phyloP scores from a whole-genome alignment of 2,797 vertebrate genomes.

The Enteromius afrohamiltoni region DNA sequence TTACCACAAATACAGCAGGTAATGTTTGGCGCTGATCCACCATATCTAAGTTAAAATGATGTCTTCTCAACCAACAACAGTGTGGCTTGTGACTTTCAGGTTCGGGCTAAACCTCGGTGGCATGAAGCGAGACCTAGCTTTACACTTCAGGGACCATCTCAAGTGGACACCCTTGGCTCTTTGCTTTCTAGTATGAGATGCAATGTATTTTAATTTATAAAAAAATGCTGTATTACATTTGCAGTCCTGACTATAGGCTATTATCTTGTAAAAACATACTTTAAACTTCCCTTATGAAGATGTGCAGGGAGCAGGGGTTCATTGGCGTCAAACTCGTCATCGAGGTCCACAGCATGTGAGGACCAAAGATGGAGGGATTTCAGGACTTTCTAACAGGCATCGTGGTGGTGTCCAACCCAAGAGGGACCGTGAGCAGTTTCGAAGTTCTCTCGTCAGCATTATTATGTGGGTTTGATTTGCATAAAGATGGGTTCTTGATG shows the following conservation, averaged over 20 bases:
- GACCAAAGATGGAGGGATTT: slow-evolving; percentile 46
- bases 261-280: background rate
- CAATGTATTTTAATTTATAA: background rate
- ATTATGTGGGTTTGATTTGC: slow-evolving; percentile 73
- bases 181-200: slow-evolving; percentile 37
- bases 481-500: background rate
- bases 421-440: slow-evolving; percentile 72
- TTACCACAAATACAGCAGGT: slow-evolving; percentile 55
- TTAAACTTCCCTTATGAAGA: slow-evolving; percentile 35
- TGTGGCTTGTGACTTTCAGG: slow-evolving; percentile 61
- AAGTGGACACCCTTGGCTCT: slow-evolving; percentile 50
- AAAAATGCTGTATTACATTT: background rate
- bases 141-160: slow-evolving; percentile 59
- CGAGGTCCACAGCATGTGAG: slow-evolving; percentile 3
- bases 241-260: background rate
- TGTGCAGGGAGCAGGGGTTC: slow-evolving; percentile 31
- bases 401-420: slow-evolving; percentile 60
- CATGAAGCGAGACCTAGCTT: slow-evolving; percentile 71
- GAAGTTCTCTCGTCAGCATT: slow-evolving; percentile 78
- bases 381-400: slow-evolving; percentile 56
- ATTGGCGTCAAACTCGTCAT: slow-evolving; percentile 57
- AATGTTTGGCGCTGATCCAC: background rate
- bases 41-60: background rate
- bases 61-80: background rate
- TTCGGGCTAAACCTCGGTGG: slow-evolving; percentile 72